phyloP scores from a whole-genome alignment of 2,888 invertebrate genomes.

The Neoscelio sp. region DNA sequence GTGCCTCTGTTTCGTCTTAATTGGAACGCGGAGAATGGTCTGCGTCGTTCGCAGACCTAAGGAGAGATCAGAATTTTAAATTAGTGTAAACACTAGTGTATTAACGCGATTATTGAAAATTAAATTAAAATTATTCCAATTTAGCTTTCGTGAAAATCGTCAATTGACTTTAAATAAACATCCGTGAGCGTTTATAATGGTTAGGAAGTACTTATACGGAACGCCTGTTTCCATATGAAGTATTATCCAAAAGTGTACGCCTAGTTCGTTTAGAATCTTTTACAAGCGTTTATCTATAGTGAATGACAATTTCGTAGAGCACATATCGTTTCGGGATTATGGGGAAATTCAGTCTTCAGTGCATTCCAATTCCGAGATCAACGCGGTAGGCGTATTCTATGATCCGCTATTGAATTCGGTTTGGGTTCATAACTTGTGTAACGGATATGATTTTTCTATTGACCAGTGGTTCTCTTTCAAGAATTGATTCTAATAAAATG shows the following conservation, averaged over 20 bases:
- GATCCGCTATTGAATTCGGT: slow-evolving; percentile 29
- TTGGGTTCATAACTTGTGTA: slow-evolving; percentile 67
- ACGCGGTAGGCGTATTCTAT: slow-evolving; percentile 77
- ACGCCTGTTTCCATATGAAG: slow-evolving; percentile 16
- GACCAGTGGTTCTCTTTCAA: slow-evolving; percentile 70
- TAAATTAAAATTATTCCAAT: slow-evolving; percentile 34
- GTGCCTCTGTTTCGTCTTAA: slow-evolving; percentile 74
- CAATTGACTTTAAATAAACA: slow-evolving; percentile 34
- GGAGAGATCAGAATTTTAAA: slow-evolving; percentile 68
- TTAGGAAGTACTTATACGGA: slow-evolving; percentile 20
- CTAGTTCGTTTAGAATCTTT: slow-evolving; percentile 33
- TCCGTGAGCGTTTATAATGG: slow-evolving; percentile 14
- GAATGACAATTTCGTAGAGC: slow-evolving; percentile 80
- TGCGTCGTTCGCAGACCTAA: slow-evolving; percentile 28
- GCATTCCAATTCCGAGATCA: slow-evolving; percentile 79
- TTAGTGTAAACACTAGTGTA: slow-evolving; percentile 57
- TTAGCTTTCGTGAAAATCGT: slow-evolving; percentile 47
- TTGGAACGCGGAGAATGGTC: slow-evolving; percentile 68
- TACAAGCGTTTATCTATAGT: slow-evolving; percentile 67
- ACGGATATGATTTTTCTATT: slow-evolving; percentile 64
- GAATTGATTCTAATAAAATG: no score
- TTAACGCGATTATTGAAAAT: slow-evolving; percentile 33
- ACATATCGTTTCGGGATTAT: slow-evolving; percentile 79
- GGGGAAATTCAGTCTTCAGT: slow-evolving; percentile 79
- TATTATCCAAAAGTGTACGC: slow-evolving; percentile 17